Evolutionary conservation across 2,797 vertebrate species (phyloP), one percentile per base, ranked within the genome.

Genomic region (Diglossa cyanea): DNA sequence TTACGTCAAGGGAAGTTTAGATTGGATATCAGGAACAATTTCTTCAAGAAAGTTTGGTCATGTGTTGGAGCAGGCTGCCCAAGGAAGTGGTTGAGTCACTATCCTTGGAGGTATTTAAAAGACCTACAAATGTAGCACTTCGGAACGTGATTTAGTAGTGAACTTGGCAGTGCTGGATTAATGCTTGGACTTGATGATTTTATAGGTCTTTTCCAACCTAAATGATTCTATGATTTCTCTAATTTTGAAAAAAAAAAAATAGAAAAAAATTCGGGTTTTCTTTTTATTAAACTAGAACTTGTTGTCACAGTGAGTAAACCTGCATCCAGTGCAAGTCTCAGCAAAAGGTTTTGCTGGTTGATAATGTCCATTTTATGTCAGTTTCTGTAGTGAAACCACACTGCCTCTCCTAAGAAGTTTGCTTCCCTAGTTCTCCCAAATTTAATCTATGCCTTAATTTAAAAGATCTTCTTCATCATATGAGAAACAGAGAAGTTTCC

Each of bases 131-230:
- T 47, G 9, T 19, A 35, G 39, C 30, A 17, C 33, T 51, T 35
- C 0, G 0, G 45, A 5, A 47, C 18, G 10, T 17, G 50, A 35
- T 63, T 55, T 70, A 63, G 37, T 51, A 25, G 10, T 11, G 10
- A 33, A 45, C 4, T 45, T 71, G 17, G 20, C 57, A 83, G 30
- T 24, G 20, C 17, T 57, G 9, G 25, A 30, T 63, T 45, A 65
- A 35, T 50, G 19, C 25, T 40, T 47, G 25, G 33, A 60, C 21
- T n/a, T 35, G 9, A 42, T 48, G 26, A 65, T 10, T 26, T 51
- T 40, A 58, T 39, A 57, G 20, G 6, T 71, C 18, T 70, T 77
- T 63, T 51, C 28, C n/a, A 65, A 77, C 3, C 2, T 35, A 39
- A 71, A 7, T 23, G 10, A 26, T 44, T n/a, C 21, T 23, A 26